Base-by-base conservation (phyloP, 2,888 invertebrate species). In the Cheilosia variabilis region DNA sequence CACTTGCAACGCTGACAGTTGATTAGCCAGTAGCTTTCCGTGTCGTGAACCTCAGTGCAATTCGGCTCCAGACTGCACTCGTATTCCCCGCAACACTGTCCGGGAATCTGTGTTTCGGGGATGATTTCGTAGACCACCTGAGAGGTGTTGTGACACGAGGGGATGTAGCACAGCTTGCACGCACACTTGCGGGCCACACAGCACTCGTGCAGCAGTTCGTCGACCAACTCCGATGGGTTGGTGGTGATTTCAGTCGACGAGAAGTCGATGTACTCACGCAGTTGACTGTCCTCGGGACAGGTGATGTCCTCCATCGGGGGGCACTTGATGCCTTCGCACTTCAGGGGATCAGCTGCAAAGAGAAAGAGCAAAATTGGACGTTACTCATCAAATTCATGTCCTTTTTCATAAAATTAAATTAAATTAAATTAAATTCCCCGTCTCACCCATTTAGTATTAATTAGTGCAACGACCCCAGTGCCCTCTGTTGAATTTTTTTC, bases 11-110 rank as follows among this genome's bases (percentile, higher is more conserved):
- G 89, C 71, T 91, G 90, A 72, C 92, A 92, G 52, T 90, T 89
- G 17, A 89, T 89, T 58, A 91, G 82, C 92, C 92, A 92, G 63
- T 88, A 88, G 58, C 88, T 88, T 0, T 90, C 89, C 19, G 90
- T 90, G 37, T 89, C 87, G 17, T 87, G 73, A 3, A 88, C 89
- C 41, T 89, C 89, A 0, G 89, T 89, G 78, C 92, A 92, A 65
- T 91, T 90, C 0, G 92, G 92, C 47, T 93, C 91, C 1, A 90
- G 89, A 82, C 92, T 93, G 78, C 93, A 92, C 47, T 93, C 91
- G 88, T 93, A 93, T 15, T 93, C 91, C n/a, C 94, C 94, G 80
- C 93, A 93, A 87, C 94, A 94, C 81, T 93, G 93, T 2, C 91
- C 92, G 2, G 92, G 92, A 24, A 88, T 89, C 31, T 90, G 89